Evolutionary conservation across 2,113 vertebrate species (phyloP).

Genomic region (Calidris pygmaea): DNA sequence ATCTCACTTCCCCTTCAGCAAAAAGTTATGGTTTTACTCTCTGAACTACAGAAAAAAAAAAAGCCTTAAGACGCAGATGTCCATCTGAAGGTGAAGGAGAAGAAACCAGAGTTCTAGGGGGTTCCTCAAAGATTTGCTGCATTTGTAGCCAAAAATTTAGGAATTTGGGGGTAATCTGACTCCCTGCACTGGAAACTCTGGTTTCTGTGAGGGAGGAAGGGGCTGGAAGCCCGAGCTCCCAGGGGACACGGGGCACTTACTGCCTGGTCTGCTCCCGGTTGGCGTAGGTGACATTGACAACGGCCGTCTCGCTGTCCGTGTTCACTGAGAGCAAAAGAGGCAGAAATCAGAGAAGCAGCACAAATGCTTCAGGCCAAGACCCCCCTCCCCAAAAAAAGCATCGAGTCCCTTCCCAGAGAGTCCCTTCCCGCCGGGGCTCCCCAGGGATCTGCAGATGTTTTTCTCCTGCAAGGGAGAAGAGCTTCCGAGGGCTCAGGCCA

Average conservation of each 20-base stretch:
- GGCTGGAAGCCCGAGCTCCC: fast-evolving
- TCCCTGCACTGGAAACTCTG: background rate
- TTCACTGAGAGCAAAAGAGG: constrained; percentile 79
- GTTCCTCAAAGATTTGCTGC: too few species aligned
- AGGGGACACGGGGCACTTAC: constrained; percentile 71
- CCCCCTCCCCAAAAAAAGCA: fast-evolving
- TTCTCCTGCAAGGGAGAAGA: background rate
- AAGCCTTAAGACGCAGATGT: background rate
- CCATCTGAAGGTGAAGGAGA: background rate
- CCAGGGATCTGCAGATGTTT: background rate
- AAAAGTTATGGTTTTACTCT: fast-evolving
- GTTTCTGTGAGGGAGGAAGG: fast-evolving
- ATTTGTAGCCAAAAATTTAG: background rate
- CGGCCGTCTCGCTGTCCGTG: constrained; percentile 92
- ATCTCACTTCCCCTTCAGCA: background rate
- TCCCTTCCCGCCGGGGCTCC: fast-evolving
- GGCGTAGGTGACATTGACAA: constrained; percentile 93
- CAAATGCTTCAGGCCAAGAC: fast-evolving
- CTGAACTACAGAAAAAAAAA: background rate
- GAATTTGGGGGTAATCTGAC: background rate
- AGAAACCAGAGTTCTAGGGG: fast-evolving
- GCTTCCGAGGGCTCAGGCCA: fast-evolving
- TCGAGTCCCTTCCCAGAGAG: fast-evolving
- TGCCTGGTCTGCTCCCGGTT: constrained; percentile 92
- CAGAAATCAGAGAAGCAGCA: background rate